phyloP scores from a whole-genome alignment of 1,140 invertebrate genomes.

The Cyphomyrmex costatus region DNA sequence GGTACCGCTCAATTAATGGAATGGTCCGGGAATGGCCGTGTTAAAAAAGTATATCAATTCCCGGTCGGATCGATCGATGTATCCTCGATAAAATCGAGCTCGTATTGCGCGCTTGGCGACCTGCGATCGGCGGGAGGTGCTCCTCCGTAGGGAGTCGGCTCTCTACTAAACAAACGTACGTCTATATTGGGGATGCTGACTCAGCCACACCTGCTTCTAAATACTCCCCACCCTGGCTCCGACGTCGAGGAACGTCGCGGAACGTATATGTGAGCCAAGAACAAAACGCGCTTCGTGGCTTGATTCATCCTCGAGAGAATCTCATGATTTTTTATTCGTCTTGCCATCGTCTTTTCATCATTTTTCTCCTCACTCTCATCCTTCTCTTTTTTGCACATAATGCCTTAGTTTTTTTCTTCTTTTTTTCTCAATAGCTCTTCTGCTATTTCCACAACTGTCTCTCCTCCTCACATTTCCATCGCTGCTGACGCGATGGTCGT shows the following conservation, averaged over 20 bases:
- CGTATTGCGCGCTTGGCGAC: constrained; percentile 65
- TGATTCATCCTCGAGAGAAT: constrained; percentile 78
- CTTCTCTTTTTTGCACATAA: background rate
- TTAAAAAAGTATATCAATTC: constrained; percentile 29
- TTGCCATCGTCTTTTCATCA: background rate
- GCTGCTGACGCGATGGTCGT: background rate
- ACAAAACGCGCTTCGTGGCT: constrained; percentile 82
- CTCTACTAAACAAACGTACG: constrained; percentile 82
- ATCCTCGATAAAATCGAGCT: constrained; percentile 57
- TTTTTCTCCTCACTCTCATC: constrained; percentile 40
- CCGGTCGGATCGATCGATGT: constrained; percentile 58
- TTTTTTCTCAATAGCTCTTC: constrained; percentile 33
- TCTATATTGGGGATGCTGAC: constrained; percentile 84
- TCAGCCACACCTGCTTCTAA: constrained; percentile 83
- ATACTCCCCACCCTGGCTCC: constrained; percentile 72
- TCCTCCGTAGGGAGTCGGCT: constrained; percentile 84
- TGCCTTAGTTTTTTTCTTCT: background rate
- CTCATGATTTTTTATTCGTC: constrained; percentile 27
- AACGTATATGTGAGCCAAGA: constrained; percentile 79
- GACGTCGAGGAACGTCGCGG: constrained; percentile 47
- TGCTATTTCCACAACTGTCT: constrained; percentile 40
- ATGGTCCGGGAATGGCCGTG: constrained; percentile 54
- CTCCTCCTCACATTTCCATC: constrained; percentile 8
- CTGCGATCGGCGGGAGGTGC: constrained; percentile 64
- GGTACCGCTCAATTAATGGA: constrained; percentile 24